Evolutionary conservation across 1,140 invertebrate species (phyloP), one percentile per base, ranked within the genome.

Genomic region (Oncopeltus fasciatus): DNA sequence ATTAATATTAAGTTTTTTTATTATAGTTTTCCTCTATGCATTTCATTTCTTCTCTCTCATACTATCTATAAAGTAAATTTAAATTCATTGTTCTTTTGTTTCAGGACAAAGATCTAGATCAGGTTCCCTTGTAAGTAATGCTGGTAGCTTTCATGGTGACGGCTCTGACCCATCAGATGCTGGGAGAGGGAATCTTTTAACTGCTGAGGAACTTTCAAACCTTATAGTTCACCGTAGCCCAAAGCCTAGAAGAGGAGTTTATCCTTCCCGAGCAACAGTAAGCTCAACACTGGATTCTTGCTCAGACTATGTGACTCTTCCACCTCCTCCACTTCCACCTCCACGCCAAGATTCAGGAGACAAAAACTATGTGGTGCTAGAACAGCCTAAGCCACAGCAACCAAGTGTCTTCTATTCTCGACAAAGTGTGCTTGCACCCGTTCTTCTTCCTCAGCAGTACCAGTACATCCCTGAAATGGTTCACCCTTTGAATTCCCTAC

Each of bases 241-340:
- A 16, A 69, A 69, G 60, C 67, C 69, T 14, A 58, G 70, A 27
- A 64, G 69, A 18, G 80, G 80, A 12, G 77, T 80, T 14, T 89
- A 89, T 75, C 88, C 88, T 4, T 84, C 81, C 43, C 77, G 83
- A 31, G 86, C 88, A 66, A 88, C 85, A 0, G 86, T 90, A 24
- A 88, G 87, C 67, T 82, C 83, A 49, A 90, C 86, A 0, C 80
- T 91, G 69, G 87, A 91, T 70, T 90, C 88, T 1, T 88, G 91
- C 67, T 90, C 87, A 16, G 89, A 92, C 71, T 92, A 92, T 70
- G 88, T 92, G 0, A 87, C 87, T 20, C 75, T 91, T 69, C 86
- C 88, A 11, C 80, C 85, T 11, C 81, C 83, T 20, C 69, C 69
- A 4, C 62, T 66, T 71, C 76, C 69, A 43, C 80, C 82, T 0